Evolutionary conservation across 64 coral and sea anemone species (phyloP).

Genomic region (Platygyra sinensis): DNA sequence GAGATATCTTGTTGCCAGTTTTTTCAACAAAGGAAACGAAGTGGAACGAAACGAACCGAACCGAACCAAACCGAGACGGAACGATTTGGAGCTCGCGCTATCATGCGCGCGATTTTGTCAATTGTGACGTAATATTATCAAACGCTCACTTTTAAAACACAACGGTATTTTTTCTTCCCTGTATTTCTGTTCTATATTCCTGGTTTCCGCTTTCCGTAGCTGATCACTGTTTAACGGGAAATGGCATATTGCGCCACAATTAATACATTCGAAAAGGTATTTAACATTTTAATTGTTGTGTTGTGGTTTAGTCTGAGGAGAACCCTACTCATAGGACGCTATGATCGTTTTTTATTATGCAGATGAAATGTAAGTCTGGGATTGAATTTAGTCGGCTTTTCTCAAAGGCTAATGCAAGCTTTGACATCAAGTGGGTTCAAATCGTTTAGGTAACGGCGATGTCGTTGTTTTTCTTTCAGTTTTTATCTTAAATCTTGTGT

Average conservation of each 20-base stretch:
- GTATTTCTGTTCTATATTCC: not conserved
- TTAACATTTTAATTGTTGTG: too few species aligned
- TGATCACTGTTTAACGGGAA: not conserved
- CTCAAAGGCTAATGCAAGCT: too few species aligned
- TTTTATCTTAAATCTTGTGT: too few species aligned
- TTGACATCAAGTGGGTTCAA: too few species aligned
- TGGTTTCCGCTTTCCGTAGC: not conserved
- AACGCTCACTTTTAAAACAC: not conserved
- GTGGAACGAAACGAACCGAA: too few species aligned
- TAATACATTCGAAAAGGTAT: not conserved
- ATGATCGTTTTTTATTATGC: not conserved
- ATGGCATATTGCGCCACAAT: constrained; percentile 30
- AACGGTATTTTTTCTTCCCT: not conserved
- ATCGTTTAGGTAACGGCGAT: too few species aligned
- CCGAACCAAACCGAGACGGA: too few species aligned
- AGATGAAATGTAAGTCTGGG: not conserved
- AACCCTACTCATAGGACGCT: not conserved
- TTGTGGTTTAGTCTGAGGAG: too few species aligned
- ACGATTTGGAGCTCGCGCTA: not conserved
- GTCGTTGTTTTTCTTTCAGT: too few species aligned
- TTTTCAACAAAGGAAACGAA: too few species aligned
- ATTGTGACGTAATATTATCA: constrained; percentile 22
- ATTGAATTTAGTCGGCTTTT: too few species aligned
- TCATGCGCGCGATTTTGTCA: not conserved
- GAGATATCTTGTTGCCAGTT: too few species aligned